Conservation (phyloP, 2,888 invertebrate species). For the Lasioglossum villosulum region DNA sequence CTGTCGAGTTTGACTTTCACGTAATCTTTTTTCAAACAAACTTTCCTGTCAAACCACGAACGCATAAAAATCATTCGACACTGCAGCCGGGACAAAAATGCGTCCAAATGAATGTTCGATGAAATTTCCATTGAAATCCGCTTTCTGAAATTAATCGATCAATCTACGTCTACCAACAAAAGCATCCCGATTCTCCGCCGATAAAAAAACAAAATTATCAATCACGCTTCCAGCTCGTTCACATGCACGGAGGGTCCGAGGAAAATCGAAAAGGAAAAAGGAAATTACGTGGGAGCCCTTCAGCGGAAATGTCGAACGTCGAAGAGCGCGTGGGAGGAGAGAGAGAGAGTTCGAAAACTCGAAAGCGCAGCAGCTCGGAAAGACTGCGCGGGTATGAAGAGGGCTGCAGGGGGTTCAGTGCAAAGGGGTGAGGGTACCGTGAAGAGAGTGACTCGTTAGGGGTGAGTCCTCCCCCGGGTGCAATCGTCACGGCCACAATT, state of each 20-base stretch:
- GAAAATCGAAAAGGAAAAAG: not conserved
- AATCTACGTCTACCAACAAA: not conserved
- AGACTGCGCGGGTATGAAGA: not conserved
- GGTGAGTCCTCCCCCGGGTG: slow-evolving; percentile 27
- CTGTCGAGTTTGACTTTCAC: not conserved
- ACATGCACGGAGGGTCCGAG: not conserved
- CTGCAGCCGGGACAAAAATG: not conserved
- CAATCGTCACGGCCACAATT: slow-evolving; percentile 37
- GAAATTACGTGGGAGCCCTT: not conserved
- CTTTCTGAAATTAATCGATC: not conserved
- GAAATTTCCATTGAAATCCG: not conserved
- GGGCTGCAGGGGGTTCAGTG: not conserved
- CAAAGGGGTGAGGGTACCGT: not conserved
- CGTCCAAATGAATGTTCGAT: not conserved
- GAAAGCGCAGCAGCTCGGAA: slow-evolving; percentile 46
- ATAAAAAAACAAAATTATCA: not conserved
- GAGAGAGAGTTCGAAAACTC: not conserved
- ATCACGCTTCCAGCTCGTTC: not conserved
- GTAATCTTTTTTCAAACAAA: not conserved
- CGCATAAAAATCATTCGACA: not conserved
- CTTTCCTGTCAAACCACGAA: not conserved
- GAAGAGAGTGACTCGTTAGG: slow-evolving; percentile 61
- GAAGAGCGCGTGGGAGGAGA: slow-evolving; percentile 3
- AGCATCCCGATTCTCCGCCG: not conserved
- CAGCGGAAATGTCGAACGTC: slow-evolving; percentile 10